A percentile compares a stretch with the other conserved stretches of the same genome.
Conservation (phyloP, 2,888 invertebrate genomes). For the Ormyrus rosae region DNA sequence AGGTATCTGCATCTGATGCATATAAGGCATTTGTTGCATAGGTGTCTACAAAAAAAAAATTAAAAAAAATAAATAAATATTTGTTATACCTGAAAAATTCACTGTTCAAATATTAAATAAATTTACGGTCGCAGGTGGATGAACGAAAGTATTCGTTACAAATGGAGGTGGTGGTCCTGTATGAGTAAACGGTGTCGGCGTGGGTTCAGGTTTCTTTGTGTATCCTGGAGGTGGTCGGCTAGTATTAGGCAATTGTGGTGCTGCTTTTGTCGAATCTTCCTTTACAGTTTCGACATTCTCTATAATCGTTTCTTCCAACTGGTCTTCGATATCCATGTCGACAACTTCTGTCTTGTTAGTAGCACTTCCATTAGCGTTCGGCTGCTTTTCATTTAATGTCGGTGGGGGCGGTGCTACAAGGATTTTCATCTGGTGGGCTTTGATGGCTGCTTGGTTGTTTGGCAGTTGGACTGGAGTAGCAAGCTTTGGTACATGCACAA, state of each 20-base stretch:
- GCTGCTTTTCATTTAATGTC: conserved; percentile 66
- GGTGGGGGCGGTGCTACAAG: conserved; percentile 74
- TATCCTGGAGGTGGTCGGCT: conserved; percentile 52
- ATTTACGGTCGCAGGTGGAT: conserved; percentile 59
- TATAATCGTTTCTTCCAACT: conserved; percentile 70
- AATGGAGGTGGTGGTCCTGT: conserved; percentile 68
- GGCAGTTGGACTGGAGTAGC: conserved; percentile 66
- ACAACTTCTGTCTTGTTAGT: conserved; percentile 60
- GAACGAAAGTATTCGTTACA: conserved; percentile 66
- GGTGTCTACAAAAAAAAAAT: conserved; percentile 43
- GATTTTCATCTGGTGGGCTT: conserved; percentile 69
- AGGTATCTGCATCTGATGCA: conserved; percentile 58
- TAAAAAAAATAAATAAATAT: conserved; percentile 32
- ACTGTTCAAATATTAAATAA: not conserved
- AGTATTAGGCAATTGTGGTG: conserved; percentile 55
- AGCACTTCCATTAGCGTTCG: conserved; percentile 44
- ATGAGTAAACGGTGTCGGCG: conserved; percentile 65
- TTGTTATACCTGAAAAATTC: not conserved
- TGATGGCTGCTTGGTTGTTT: conserved; percentile 44
- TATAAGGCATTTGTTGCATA: conserved; percentile 51
- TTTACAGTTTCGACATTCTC: conserved; percentile 58
- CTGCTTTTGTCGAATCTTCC: conserved; percentile 56
- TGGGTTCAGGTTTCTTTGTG: conserved; percentile 51
- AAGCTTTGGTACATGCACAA: conserved; percentile 73
- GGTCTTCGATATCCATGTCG: conserved; percentile 75